Evolutionary conservation across 2,888 invertebrate genomes (phyloP).

Genomic region (Syrphus vitripennis): DNA sequence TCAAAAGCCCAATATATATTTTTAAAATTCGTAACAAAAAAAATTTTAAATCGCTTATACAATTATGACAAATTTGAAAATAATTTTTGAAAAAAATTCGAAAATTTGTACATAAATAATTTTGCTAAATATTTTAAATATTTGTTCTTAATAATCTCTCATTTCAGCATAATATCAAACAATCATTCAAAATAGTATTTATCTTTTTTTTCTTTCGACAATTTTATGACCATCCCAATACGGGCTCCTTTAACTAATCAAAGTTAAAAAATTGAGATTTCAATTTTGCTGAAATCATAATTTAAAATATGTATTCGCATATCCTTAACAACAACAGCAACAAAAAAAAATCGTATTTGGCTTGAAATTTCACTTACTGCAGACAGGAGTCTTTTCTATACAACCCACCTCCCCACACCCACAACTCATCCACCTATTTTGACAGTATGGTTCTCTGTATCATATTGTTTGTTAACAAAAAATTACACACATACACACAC

Average conservation of each 20-base stretch:
- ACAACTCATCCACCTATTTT: not conserved
- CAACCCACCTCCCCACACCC: not conserved
- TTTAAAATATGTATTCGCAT: constrained; percentile 43
- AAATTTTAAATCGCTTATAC: too few relatives aligned
- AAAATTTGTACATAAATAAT: too few relatives aligned
- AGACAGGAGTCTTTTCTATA: not conserved
- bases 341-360: constrained; percentile 43
- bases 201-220: rapidly evolving
- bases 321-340: constrained; percentile 29
- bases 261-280: constrained; percentile 30
- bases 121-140: too few relatives aligned
- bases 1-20: too few relatives aligned
- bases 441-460: constrained; percentile 11
- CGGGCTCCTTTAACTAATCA: not conserved
- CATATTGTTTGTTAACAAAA: constrained; percentile 41
- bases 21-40: too few relatives aligned
- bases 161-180: not conserved
- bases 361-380: constrained; percentile 21
- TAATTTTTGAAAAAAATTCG: too few relatives aligned
- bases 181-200: not conserved
- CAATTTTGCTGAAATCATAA: constrained; percentile 58
- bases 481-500: not conserved
- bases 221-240: not conserved
- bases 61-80: too few relatives aligned
- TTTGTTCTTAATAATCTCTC: not conserved